These are phyloP conservation scores for Sebastes trivittatus DNA, from an alignment of 2,797 vertebrate species.

Conservation along the genomic window DNA sequence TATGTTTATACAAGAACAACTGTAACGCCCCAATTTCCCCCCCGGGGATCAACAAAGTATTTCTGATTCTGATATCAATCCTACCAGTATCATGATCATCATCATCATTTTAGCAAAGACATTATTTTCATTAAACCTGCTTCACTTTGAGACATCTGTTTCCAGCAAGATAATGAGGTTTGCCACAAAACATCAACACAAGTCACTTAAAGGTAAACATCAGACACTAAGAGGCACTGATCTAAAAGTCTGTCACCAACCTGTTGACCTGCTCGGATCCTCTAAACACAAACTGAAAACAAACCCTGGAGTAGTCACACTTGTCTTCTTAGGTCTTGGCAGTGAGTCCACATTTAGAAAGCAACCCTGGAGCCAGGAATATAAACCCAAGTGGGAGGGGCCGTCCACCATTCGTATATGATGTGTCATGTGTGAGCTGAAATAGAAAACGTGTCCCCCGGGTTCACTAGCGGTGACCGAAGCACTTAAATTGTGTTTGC, in stretches of 20 bases:
- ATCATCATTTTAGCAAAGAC: background rate
- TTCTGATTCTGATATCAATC: background rate
- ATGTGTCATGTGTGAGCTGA: constrained; percentile 59
- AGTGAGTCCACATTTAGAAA: constrained; percentile 70
- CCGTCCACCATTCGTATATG: constrained; percentile 29
- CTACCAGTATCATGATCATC: background rate
- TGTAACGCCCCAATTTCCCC: too few relatives aligned
- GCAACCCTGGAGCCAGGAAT: constrained; percentile 52
- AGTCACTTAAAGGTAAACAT: background rate
- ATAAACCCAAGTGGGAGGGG: constrained; percentile 41
- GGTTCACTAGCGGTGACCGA: background rate
- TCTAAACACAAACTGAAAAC: constrained; percentile 23
- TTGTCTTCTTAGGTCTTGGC: constrained; percentile 44
- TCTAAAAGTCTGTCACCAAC: constrained; percentile 31
- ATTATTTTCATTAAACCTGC: background rate
- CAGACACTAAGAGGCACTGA: background rate
- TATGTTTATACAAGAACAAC: too few relatives aligned
- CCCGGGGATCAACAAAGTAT: background rate
- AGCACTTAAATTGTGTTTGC: background rate
- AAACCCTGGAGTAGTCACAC: constrained; percentile 33
- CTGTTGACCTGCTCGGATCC: constrained; percentile 36
- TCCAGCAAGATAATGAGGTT: background rate
- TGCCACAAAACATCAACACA: background rate
- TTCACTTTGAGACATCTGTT: background rate
- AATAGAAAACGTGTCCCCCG: background rate